Conservation (phyloP, 2,113 vertebrate genomes). For the Oncorhynchus nerka region DNA sequence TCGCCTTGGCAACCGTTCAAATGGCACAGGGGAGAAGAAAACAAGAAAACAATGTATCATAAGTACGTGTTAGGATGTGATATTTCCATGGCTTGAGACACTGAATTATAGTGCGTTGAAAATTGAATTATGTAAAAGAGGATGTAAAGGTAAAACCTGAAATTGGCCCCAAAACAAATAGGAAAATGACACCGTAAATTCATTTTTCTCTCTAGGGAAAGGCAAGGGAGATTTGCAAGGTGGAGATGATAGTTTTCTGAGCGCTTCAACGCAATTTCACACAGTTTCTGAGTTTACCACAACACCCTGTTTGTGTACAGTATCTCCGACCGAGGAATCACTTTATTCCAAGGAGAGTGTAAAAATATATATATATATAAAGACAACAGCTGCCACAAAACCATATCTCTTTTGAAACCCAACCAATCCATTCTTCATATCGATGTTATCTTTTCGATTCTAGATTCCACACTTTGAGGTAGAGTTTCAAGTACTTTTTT, state of each 20-base stretch:
- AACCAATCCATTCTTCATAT: not conserved
- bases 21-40: not conserved
- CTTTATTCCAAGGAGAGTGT: not conserved
- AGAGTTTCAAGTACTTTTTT: not conserved
- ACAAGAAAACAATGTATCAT: not conserved
- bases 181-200: slow-evolving; percentile 7
- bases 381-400: not conserved
- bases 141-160: not conserved
- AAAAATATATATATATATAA: not conserved
- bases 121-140: slow-evolving; percentile 2
- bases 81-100: not conserved
- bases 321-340: not conserved
- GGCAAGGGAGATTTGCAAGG: slow-evolving; percentile 11
- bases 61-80: not conserved
- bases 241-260: slow-evolving; percentile 9
- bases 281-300: slow-evolving; percentile 16
- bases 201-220: not conserved
- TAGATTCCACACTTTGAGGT: not conserved
- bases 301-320: not conserved
- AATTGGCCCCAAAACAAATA: not conserved
- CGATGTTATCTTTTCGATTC: not conserved
- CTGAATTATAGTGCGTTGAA: not conserved
- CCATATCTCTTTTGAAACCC: not conserved
- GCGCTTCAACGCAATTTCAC: slow-evolving; percentile 36
- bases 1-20: not conserved